Percentiles rank a stretch among this genome's conserved stretches.
phyloP scores from a whole-genome alignment of 2,888 invertebrate species.

The Amphiduros pacificus region DNA sequence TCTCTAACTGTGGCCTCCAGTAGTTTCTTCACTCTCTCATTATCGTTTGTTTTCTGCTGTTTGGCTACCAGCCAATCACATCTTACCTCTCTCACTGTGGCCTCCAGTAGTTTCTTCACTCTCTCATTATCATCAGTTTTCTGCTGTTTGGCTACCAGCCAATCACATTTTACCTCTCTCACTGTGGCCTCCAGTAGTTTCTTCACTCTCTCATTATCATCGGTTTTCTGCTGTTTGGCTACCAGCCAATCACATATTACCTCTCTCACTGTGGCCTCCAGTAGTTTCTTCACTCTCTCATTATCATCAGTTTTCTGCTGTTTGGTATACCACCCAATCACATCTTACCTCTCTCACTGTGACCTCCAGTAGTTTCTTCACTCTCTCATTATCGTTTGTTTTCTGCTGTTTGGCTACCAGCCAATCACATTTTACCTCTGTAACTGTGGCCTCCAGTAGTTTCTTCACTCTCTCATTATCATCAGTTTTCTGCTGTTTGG shows the following conservation, averaged over 20 bases:
- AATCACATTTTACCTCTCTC: constrained; percentile 31
- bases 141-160: constrained; percentile 35
- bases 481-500: too few species aligned
- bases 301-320: too few species aligned
- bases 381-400: too few species aligned
- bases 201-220: constrained; percentile 27
- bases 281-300: constrained; percentile 37
- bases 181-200: constrained; percentile 49
- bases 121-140: constrained; percentile 28
- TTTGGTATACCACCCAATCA: too few species aligned
- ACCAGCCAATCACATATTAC: too few species aligned
- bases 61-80: constrained; percentile 35
- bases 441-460: constrained; percentile 36
- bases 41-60: constrained; percentile 28
- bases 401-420: too few species aligned
- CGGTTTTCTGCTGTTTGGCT: constrained; percentile 33
- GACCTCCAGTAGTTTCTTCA: constrained; percentile 10
- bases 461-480: too few species aligned
- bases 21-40: constrained; percentile 36
- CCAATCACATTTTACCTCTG: too few species aligned
- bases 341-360: constrained; percentile 10
- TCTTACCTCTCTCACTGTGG: constrained; percentile 5
- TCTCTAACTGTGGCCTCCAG: constrained; percentile 46
- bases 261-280: constrained; percentile 47
- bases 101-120: constrained; percentile 3